phyloP scores from a whole-genome alignment of 2,888 invertebrate genomes.

The Drosophila quinaria region DNA sequence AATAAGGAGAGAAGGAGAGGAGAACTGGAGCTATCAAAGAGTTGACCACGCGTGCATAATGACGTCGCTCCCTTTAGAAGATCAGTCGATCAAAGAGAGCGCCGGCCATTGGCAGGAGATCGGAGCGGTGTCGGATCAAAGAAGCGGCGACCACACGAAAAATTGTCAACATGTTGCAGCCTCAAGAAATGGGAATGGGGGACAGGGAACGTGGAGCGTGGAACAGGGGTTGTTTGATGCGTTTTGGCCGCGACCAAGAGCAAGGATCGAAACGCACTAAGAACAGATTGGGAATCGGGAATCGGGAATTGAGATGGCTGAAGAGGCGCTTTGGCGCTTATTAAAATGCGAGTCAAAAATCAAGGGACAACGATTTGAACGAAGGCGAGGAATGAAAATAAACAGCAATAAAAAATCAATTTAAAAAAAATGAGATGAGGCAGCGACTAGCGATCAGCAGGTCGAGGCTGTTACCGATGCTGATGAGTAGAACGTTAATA shows the following conservation, averaged over 20 bases:
- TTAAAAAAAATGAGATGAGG: slow-evolving; percentile 63
- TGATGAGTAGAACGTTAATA: slow-evolving; percentile 81
- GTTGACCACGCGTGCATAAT: slow-evolving; percentile 83
- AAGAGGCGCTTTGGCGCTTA: slow-evolving; percentile 73
- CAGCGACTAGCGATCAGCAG: slow-evolving; percentile 28
- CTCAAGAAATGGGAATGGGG: slow-evolving; percentile 15
- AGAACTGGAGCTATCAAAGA: slow-evolving; percentile 55
- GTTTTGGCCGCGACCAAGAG: slow-evolving; percentile 2
- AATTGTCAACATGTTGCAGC: slow-evolving; percentile 80
- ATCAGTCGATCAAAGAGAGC: slow-evolving; percentile 80
- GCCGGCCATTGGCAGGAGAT: slow-evolving; percentile 53
- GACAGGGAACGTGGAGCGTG: slow-evolving; percentile 7
- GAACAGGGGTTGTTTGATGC: slow-evolving; percentile 18
- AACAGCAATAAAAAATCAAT: slow-evolving; percentile 84
- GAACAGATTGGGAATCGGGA: slow-evolving; percentile 36
- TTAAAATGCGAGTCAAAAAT: slow-evolving; percentile 62
- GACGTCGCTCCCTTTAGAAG: slow-evolving; percentile 77
- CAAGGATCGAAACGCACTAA: slow-evolving; percentile 43
- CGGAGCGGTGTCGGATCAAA: slow-evolving; percentile 65
- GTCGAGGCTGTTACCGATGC: slow-evolving; percentile 23
- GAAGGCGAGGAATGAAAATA: slow-evolving; percentile 70
- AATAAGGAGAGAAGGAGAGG: slow-evolving; percentile 3
- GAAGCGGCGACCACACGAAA: slow-evolving; percentile 72
- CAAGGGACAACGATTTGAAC: slow-evolving; percentile 9
- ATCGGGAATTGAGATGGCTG: slow-evolving; percentile 44